Percentiles rank a stretch among this genome's conserved stretches.
Conservation (phyloP, 2,888 invertebrate species). For the Drosophila melanocephala region DNA sequence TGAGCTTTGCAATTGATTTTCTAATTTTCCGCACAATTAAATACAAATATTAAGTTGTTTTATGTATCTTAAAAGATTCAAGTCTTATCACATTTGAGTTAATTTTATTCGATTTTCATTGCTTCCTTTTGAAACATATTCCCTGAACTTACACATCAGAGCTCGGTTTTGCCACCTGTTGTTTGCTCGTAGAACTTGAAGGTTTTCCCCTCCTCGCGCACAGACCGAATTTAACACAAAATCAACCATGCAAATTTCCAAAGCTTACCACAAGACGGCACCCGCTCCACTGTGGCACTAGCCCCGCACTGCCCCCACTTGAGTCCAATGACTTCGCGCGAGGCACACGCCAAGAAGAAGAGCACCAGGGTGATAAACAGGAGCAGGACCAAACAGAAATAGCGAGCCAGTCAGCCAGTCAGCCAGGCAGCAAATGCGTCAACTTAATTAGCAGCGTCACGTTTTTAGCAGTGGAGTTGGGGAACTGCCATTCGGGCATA, state of each 20-base stretch:
- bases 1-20: not conserved
- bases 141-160: not conserved
- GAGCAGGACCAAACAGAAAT: slow-evolving; percentile 35
- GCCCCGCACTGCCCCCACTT: not conserved
- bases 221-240: slow-evolving; percentile 51
- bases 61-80: not conserved
- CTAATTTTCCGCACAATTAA: not conserved
- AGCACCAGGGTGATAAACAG: slow-evolving; percentile 18
- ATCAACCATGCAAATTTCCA: slow-evolving; percentile 78
- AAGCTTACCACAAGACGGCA: slow-evolving; percentile 65
- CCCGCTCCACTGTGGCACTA: not conserved
- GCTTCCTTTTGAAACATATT: not conserved
- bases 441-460: slow-evolving; percentile 82
- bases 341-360: slow-evolving; percentile 36
- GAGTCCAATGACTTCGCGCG: slow-evolving; percentile 30
- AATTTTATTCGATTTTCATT: not conserved
- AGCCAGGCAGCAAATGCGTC: slow-evolving; percentile 73
- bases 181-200: not conserved
- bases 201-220: not conserved
- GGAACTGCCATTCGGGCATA: slow-evolving; percentile 56
- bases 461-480: slow-evolving; percentile 46
- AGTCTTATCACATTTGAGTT: not conserved
- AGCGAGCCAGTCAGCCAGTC: slow-evolving; percentile 49
- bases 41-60: not conserved
- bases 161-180: not conserved